A percentile compares a stretch with the other conserved stretches of the same genome.
phyloP scores from a whole-genome alignment of 2,888 invertebrate species.

The Polyommatus icarus region DNA sequence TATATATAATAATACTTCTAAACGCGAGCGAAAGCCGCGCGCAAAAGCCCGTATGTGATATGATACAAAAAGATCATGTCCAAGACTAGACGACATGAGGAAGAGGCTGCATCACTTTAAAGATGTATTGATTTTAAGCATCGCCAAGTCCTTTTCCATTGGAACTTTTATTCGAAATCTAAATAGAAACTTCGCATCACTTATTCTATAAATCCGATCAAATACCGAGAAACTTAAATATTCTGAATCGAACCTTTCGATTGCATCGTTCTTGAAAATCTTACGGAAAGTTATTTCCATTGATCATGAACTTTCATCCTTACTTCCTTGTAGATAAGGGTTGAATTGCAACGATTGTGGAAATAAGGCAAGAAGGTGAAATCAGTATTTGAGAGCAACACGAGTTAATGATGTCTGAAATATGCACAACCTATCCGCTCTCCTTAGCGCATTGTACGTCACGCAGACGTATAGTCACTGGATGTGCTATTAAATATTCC shows the following conservation, averaged over 20 bases:
- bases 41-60: no score
- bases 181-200: background rate
- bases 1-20: no score
- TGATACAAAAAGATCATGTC: no score
- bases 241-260: background rate
- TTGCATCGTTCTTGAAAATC: background rate
- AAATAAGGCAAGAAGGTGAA: background rate
- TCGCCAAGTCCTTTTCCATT: no score
- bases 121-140: background rate
- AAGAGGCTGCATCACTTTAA: no score
- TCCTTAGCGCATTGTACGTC: conserved; percentile 29
- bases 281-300: background rate
- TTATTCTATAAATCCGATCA: background rate
- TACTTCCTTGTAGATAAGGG: background rate
- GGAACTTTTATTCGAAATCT: background rate
- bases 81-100: no score
- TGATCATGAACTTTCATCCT: background rate
- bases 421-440: conserved; percentile 42
- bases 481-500: background rate
- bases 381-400: conserved; percentile 33
- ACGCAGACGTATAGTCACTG: conserved; percentile 33
- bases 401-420: conserved; percentile 47
- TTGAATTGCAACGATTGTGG: background rate
- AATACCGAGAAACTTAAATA: background rate
- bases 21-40: no score